Evolutionary conservation across 2,888 invertebrate genomes (phyloP).

Genomic region (Perdita meconis): DNA sequence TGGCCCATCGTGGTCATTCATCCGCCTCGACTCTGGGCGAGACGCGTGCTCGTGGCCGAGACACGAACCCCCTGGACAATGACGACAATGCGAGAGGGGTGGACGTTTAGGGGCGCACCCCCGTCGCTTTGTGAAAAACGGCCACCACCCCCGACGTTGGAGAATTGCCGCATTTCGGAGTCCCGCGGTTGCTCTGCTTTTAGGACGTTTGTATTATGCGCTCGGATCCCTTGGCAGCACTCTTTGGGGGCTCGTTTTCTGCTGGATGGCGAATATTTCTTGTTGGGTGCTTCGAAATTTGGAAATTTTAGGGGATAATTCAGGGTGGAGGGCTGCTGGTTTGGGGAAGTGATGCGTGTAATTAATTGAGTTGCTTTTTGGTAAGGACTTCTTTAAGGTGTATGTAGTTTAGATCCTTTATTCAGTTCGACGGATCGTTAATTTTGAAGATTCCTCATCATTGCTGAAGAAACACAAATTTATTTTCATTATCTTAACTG

Average conservation of each 20-base stretch:
- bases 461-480: too few relatives aligned
- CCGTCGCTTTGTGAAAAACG: constrained; percentile 55
- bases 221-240: background rate
- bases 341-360: too few relatives aligned
- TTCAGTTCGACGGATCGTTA: too few relatives aligned
- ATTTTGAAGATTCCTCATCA: too few relatives aligned
- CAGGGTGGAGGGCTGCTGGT: too few relatives aligned
- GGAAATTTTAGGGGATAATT: background rate
- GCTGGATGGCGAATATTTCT: too few relatives aligned
- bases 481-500: too few relatives aligned
- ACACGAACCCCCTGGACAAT: constrained; percentile 72
- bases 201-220: constrained; percentile 38
- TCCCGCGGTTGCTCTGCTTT: constrained; percentile 7
- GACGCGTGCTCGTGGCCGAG: constrained; percentile 73
- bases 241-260: constrained; percentile 15
- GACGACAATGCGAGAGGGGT: constrained; percentile 73
- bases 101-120: constrained; percentile 73
- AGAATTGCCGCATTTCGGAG: constrained; percentile 62
- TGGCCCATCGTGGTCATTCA: constrained; percentile 68
- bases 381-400: too few relatives aligned
- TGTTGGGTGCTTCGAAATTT: too few relatives aligned
- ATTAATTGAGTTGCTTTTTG: too few relatives aligned
- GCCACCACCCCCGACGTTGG: constrained; percentile 23
- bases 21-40: constrained; percentile 63
- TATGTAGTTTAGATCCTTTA: too few relatives aligned